Evolutionary conservation across 1,140 invertebrate genomes (phyloP).

Genomic region (Lepidurus arcticus): DNA sequence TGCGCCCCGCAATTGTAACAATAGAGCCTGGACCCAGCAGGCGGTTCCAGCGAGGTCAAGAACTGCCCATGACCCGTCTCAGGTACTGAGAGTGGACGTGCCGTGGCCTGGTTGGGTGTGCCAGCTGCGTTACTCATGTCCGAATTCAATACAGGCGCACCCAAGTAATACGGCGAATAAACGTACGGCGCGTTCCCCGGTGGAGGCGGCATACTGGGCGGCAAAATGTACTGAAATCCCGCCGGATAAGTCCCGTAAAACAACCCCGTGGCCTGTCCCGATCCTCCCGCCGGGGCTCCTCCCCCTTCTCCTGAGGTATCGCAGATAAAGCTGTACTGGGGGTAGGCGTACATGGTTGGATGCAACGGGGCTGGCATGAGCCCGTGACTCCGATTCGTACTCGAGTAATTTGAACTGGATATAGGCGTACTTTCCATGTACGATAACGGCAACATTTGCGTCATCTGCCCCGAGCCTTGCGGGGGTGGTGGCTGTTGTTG

Average conservation of each 20-base stretch:
- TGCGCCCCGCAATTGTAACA: slow-evolving; percentile 70
- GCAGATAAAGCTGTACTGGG: not conserved
- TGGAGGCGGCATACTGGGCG: not conserved
- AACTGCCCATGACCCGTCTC: slow-evolving; percentile 9
- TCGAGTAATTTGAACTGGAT: not conserved
- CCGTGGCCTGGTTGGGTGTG: slow-evolving; percentile 20
- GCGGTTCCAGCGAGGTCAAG: slow-evolving; percentile 23
- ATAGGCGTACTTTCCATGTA: not conserved
- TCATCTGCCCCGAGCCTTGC: not conserved
- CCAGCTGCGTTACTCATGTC: not conserved
- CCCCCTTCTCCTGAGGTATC: not conserved
- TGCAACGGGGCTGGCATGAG: not conserved
- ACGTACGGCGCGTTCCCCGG: not conserved
- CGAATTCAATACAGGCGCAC: not conserved
- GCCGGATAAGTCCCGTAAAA: not conserved
- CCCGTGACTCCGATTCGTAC: not conserved
- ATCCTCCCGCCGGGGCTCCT: not conserved
- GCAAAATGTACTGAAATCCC: not conserved
- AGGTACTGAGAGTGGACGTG: slow-evolving; percentile 16
- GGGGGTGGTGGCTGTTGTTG: not conserved
- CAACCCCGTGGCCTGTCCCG: not conserved
- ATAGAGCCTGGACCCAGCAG: slow-evolving; percentile 44
- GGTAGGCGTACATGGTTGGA: not conserved
- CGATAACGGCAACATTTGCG: not conserved
- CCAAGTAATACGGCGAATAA: not conserved